phyloP scores from a whole-genome alignment of 2,888 invertebrate genomes.

The Dione vanillae region DNA sequence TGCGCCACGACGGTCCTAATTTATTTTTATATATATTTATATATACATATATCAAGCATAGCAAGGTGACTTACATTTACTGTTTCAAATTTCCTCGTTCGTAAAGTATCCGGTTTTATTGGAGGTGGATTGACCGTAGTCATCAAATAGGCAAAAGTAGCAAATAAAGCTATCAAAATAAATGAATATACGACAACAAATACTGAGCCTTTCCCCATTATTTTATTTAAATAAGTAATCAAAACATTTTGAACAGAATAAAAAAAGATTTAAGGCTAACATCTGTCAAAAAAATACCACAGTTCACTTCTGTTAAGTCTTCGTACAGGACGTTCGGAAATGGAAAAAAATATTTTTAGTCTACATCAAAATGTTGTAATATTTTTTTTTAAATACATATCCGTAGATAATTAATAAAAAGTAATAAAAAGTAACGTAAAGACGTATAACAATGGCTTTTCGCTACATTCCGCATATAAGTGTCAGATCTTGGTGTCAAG shows the following conservation, averaged over 20 bases:
- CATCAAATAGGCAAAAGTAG: constrained; percentile 55
- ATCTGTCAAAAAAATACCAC: constrained; percentile 2
- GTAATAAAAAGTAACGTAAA: too few relatives aligned
- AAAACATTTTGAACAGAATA: constrained; percentile 10
- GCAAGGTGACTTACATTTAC: constrained; percentile 24
- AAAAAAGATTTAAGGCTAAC: not conserved
- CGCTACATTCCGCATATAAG: too few relatives aligned
- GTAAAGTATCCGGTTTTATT: constrained; percentile 10
- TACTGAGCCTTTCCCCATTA: constrained; percentile 49
- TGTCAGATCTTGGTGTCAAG: too few relatives aligned
- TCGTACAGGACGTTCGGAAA: not conserved
- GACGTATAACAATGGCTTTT: too few relatives aligned
- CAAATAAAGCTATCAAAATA: constrained; percentile 52
- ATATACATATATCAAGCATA: not conserved
- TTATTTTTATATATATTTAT: not conserved
- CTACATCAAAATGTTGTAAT: too few relatives aligned
- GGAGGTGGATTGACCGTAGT: constrained; percentile 56
- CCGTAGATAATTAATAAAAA: too few relatives aligned
- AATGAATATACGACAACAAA: constrained; percentile 48
- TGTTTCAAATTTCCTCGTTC: constrained; percentile 32
- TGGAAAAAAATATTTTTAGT: not conserved
- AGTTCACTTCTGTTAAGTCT: not conserved
- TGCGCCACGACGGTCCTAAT: too few relatives aligned
- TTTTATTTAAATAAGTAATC: not conserved
- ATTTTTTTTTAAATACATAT: too few relatives aligned